Evolutionary conservation across 2,113 vertebrate genomes (phyloP).

Genomic region (Thomomys bottae): DNA sequence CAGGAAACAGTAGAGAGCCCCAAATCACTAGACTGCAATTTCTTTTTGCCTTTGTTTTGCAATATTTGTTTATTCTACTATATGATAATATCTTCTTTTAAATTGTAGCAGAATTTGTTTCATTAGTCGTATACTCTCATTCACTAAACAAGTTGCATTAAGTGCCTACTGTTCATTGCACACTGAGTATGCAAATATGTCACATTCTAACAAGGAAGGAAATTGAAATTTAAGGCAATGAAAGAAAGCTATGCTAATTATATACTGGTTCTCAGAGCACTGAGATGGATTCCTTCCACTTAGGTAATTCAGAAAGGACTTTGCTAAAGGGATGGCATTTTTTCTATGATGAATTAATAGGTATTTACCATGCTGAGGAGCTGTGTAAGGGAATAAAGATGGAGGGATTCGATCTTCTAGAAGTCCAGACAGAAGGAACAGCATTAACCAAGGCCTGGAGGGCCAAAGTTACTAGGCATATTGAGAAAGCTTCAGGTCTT

Average conservation of each 20-base stretch:
- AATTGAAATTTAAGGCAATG: background rate
- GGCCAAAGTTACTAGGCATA: background rate
- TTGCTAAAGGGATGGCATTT: background rate
- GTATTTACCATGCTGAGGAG: background rate
- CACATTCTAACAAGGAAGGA: background rate
- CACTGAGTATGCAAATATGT: background rate
- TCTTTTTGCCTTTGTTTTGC: background rate
- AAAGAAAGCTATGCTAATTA: background rate
- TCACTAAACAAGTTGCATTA: background rate
- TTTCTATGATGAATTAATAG: background rate
- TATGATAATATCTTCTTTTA: conserved; percentile 19
- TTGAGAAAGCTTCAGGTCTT: conserved; percentile 3
- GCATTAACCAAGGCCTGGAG: background rate
- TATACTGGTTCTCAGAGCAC: no score
- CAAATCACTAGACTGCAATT: background rate
- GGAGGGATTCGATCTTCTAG: background rate
- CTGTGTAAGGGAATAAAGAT: background rate
- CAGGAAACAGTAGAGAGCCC: background rate
- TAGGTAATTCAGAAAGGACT: background rate
- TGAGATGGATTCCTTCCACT: background rate
- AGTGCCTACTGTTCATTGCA: background rate
- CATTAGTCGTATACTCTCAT: no score
- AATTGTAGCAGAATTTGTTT: background rate
- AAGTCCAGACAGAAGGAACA: background rate
- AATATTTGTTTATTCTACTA: background rate